Evolutionary conservation across 1,140 invertebrate genomes (phyloP), one percentile per base, ranked within the genome.

Genomic region (Spodoptera litura): DNA sequence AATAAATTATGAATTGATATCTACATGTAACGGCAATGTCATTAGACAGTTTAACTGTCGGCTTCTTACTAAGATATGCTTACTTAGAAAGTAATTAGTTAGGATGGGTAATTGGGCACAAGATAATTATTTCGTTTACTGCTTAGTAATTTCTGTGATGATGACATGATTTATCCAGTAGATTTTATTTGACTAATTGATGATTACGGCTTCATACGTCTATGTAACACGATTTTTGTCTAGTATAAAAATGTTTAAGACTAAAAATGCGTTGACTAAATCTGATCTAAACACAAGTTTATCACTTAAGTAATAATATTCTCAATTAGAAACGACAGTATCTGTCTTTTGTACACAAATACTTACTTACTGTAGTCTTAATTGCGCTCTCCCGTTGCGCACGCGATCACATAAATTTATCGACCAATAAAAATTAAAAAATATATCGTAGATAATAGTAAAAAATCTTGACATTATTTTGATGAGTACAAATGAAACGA

Each of bases 301-400:
- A 59, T 49, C 56, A 10, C 20, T 5, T 53, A 5, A 59, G 74
- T 78, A 81, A 82, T 78, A 82, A 84, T 70, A 82, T 82, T 80
- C 68, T 77, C 81, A 80, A 84, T 82, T 84, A 82, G 81, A 84
- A 82, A 82, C 76, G 55, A 74, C 70, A 74, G 80, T 82, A 82
- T 82, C 76, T 82, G 71, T 82, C 77, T 74, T 74, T 81, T 75
- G 70, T 78, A 31, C 55, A 59, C 81, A 66, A 55, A 31, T 62
- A 44, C 8, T 44, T 6, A 64, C 78, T 80, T 80, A 83, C 64
- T 72, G 76, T 58, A 55, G 73, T 73, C 79, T 81, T 83, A 82
- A 84, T 86, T 86, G 83, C 77, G 78, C 82, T 74, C 25, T 13
- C 25, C 38, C 11, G 44, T n/a, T 49, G 31, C 31, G 55, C n/a